These are phyloP conservation scores for Exocentrus adspersus DNA, from an alignment of 2,888 invertebrate genomes.

Conservation along the genomic window DNA sequence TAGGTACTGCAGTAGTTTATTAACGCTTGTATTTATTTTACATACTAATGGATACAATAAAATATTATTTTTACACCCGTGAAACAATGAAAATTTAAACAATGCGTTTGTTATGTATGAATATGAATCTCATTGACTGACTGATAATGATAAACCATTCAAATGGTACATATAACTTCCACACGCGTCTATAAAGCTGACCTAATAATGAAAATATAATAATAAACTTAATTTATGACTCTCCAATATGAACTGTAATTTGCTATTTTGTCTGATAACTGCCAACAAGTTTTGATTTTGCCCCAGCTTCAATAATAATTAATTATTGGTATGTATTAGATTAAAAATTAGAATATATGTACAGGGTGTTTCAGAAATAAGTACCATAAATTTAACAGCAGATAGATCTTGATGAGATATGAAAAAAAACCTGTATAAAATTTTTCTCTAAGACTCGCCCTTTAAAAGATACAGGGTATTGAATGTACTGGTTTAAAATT, in stretches of 20 bases:
- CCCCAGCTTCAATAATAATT: no score
- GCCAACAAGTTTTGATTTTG: background rate
- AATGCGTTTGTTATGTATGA: background rate
- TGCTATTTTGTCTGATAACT: background rate
- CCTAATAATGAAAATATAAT: background rate
- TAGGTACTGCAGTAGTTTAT: no score
- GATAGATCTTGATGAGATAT: no score
- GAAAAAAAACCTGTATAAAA: no score
- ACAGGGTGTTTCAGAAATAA: no score
- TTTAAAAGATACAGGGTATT: no score
- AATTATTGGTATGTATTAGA: no score
- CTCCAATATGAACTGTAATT: background rate
- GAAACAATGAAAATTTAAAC: slow-evolving; percentile 1
- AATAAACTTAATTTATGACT: slow-evolving; percentile 5
- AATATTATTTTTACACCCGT: background rate
- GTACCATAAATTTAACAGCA: no score
- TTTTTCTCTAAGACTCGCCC: no score
- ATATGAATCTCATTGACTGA: background rate
- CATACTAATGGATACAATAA: background rate
- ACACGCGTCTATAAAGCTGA: background rate
- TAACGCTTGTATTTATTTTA: background rate
- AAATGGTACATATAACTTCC: slow-evolving; percentile 10
- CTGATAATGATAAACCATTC: slow-evolving; percentile 8
- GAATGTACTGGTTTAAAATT: no score
- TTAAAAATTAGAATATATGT: no score